Percentiles rank a stretch among this genome's conserved stretches.
These are phyloP conservation scores for Riparia riparia DNA, from an alignment of 2,113 vertebrate genomes.

Conservation along the genomic window DNA sequence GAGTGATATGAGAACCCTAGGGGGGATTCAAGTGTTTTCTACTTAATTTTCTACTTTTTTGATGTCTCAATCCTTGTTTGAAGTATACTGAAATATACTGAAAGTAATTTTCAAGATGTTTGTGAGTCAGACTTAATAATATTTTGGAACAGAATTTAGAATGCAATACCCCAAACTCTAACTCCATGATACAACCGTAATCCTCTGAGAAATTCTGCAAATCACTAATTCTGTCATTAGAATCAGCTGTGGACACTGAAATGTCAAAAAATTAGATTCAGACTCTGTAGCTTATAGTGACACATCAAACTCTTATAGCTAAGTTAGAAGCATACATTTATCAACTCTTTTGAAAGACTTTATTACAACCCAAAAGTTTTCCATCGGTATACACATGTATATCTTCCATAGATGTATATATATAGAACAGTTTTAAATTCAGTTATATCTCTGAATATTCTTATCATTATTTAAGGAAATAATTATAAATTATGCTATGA, in stretches of 20 bases:
- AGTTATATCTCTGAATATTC: not conserved
- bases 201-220: not conserved
- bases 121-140: not conserved
- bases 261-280: not conserved
- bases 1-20: not conserved
- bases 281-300: not conserved
- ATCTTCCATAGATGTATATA: not conserved
- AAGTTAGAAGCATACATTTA: not conserved
- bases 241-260: not conserved
- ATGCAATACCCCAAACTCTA: not conserved
- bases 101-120: not conserved
- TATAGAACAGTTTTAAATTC: not conserved
- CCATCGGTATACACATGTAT: accelerated
- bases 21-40: not conserved
- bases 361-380: not conserved
- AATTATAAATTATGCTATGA: not conserved
- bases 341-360: not conserved
- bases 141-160: not conserved
- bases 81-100: not conserved
- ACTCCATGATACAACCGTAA: not conserved
- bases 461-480: not conserved
- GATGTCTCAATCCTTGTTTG: not conserved
- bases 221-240: not conserved
- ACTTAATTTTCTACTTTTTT: not conserved
- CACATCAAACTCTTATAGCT: not conserved